Evolutionary conservation across 1,140 invertebrate species (phyloP), one percentile per base, ranked within the genome.

Genomic region (Tetramorium alpestre): DNA sequence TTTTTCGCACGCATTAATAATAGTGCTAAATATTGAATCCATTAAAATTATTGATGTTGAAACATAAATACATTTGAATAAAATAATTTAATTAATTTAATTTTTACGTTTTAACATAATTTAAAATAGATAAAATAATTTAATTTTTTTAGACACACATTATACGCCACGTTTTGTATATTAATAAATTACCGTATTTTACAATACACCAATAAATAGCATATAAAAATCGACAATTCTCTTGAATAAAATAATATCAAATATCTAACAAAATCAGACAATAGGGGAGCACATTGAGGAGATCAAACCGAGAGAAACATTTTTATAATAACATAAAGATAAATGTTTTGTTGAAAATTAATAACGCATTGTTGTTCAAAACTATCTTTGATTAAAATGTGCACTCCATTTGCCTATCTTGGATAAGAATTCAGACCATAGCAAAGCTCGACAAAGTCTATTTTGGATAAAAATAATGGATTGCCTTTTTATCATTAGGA

Each of bases 381-480:
- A 22, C 54, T 10, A 22, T 33, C 2, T 77, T 44, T 41, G n/a
- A 64, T 64, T n/a, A 13, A 65, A 65, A 78, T 28, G 33, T 25
- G n/a, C 13, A 41, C 4, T 38, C 16, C 8, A 3, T 70, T 56
- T 44, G 4, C 10, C 7, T 44, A 44, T 44, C n/a, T 44, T 28
- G 7, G 13, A 41, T 4, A 11, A 0, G 22, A 78, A 49, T 51
- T 54, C 6, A 56, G 54, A 28, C 25, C 51, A 33, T 69, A 51
- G 49, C 64, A 87, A 28, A 69, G 51, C 44, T 76, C 49, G 18
- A 76, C 18, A 38, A 28, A 60, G 22, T 58, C 54, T 69, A 49
- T 38, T 41, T 41, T 47, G 16, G 69, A 70, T 8, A 87, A 56
- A 56, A 87, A n/a, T 73, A 88, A 75, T 80, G 41, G 54, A 81